Conservation (phyloP, 1,140 invertebrate genomes). For the Solenopsis fugax region DNA sequence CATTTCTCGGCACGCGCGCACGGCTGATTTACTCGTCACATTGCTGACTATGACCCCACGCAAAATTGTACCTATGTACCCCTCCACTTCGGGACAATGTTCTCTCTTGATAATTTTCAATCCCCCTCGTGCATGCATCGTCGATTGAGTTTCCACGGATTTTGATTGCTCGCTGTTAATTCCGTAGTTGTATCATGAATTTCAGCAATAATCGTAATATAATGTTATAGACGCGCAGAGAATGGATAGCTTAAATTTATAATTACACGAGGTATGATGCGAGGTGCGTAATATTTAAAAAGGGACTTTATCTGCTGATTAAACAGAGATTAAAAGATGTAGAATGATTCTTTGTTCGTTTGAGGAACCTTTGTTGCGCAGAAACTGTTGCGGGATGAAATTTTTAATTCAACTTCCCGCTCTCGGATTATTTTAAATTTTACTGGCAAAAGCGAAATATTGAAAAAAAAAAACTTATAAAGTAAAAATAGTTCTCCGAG, state of each 20-base stretch:
- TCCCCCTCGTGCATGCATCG: background rate
- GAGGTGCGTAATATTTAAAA: conserved; percentile 4
- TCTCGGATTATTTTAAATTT: conserved; percentile 36
- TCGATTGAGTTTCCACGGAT: conserved; percentile 35
- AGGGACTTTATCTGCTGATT: conserved; percentile 13
- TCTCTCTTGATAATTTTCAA: conserved; percentile 29
- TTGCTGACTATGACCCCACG: background rate
- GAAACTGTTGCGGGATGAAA: conserved; percentile 17
- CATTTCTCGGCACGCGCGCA: conserved; percentile 57
- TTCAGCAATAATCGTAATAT: background rate
- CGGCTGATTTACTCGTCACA: conserved; percentile 36
- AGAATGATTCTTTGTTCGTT: background rate
- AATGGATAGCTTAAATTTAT: conserved; percentile 19
- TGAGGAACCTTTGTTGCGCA: background rate
- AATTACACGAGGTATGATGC: background rate
- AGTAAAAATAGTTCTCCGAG: background rate
- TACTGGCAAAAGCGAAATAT: background rate
- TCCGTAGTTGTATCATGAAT: background rate
- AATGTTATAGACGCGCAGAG: background rate
- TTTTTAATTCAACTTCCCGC: conserved; percentile 24
- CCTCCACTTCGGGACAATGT: background rate
- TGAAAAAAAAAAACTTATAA: background rate
- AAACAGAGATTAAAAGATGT: conserved; percentile 25
- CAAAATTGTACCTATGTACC: background rate
- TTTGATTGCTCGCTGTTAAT: conserved; percentile 22